Evolutionary conservation across 2,888 invertebrate species (phyloP), one percentile per base, ranked within the genome.

Genomic region (Monopis laevigella): DNA sequence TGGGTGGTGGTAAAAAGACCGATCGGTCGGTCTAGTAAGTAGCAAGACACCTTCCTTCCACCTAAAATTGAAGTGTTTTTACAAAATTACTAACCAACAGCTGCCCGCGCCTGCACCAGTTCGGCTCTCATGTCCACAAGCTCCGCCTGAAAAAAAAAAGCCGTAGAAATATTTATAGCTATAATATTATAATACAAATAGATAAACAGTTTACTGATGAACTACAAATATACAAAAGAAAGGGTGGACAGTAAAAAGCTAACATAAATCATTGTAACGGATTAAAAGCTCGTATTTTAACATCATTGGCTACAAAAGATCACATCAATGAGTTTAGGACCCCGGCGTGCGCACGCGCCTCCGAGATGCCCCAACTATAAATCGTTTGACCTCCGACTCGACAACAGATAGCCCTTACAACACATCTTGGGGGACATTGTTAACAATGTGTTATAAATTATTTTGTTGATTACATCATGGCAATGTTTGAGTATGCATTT

Each of bases 41-140:
- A n/a, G n/a, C n/a, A n/a, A n/a, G n/a, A n/a, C n/a, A n/a, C n/a
- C n/a, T n/a, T n/a, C n/a, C n/a, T n/a, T n/a, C n/a, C n/a, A n/a
- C n/a, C n/a, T n/a, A n/a, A n/a, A n/a, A n/a, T n/a, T n/a, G n/a
- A n/a, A n/a, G n/a, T n/a, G n/a, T n/a, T n/a, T n/a, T n/a, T n/a
- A n/a, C n/a, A n/a, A n/a, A n/a, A 8, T 13, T 12, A 46, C 56
- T 57, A 53, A 78, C 78, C 75, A 49, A 60, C 59, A 45, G 66
- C 58, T 10, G 90, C 86, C 56, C 86, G 81, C 10, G 88, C 85
- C 51, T 90, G 88, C 39, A 87, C 84, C 53, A 92, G 65, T 59
- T 92, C 90, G 41, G 88, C 85, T 53, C 90, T 84, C 80, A 90
- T 84, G 56, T 88, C 87, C 41, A 88, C 84, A 48, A 92, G 72